Evolutionary conservation across 1,140 invertebrate genomes (phyloP).

Genomic region (Aporrectodea caliginosa): DNA sequence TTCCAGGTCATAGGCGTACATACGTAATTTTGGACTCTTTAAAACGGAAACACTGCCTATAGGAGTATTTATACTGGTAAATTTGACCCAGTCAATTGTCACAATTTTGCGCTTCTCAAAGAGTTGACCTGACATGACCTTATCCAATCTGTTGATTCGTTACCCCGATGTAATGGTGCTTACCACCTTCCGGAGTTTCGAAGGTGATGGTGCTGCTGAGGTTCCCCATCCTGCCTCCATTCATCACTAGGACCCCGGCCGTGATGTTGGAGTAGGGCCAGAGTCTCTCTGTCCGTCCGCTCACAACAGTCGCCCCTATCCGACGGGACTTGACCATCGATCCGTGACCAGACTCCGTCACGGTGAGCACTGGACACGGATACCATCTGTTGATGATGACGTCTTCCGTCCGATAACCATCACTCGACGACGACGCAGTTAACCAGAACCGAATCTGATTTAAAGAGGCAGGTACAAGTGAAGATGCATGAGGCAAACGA

Average conservation of each 20-base stretch:
- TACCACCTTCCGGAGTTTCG: conserved; percentile 31
- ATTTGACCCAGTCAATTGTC: too few species aligned
- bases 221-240: conserved; percentile 26
- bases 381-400: conserved; percentile 17
- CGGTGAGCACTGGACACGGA: conserved; percentile 14
- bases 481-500: too few species aligned
- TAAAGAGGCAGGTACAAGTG: too few species aligned
- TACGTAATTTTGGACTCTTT: too few species aligned
- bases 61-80: too few species aligned
- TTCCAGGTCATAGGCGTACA: too few species aligned
- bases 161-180: too few species aligned
- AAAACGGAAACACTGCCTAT: too few species aligned
- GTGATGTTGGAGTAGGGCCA: conserved; percentile 25
- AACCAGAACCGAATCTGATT: conserved; percentile 33
- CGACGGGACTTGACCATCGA: background rate
- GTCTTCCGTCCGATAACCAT: conserved; percentile 12
- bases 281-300: conserved; percentile 16
- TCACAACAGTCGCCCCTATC: background rate
- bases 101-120: too few species aligned
- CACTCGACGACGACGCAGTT: conserved; percentile 10
- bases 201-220: conserved; percentile 27
- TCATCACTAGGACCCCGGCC: conserved; percentile 28
- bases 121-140: too few species aligned
- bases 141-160: too few species aligned
- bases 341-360: background rate